Evolutionary conservation across 64 coral and sea anemone species (phyloP), one percentile per base, ranked within the genome.

Genomic region (Montipora capricornis): DNA sequence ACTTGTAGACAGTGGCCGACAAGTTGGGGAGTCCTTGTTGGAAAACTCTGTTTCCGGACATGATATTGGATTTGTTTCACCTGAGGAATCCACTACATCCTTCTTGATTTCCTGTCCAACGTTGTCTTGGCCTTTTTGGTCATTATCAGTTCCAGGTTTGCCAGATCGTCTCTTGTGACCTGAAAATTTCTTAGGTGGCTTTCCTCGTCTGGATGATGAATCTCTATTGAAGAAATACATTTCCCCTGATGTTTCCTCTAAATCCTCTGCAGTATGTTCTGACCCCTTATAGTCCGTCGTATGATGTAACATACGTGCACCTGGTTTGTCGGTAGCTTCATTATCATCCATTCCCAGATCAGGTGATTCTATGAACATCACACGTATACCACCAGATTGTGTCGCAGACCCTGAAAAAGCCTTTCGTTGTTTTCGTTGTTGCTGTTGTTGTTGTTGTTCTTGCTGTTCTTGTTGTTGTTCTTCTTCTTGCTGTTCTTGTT

Each of bases 1-100:
- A 78, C 92, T 81, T 47, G 62, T 73, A 12, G 82, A 80, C 45
- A 62, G 88, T 55, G 84, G 92, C 11, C 83, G 76, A 50, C 75
- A 73, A 66, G 8, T 60, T 20, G 59, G 53, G 13, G 75, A 77
- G 24, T 89, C 44, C 61, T 77, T 86, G 45, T 86, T 50, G 19
- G 45, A 86, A 10, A 50, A 50, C 8, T 19, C 1, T 20, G 68
- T 50, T 24, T 49, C 37, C 37, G 37, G 59, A 6, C 71, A 45
- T 13, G 46, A 8, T 20, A 12, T 45, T 50, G 16, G 47, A 44
- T 16, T 15, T 22, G 12, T 11, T 64, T 92, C 73, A 2, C 29
- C 57, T 37, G 16, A 47, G 0, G 15, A 29, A 10, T 68, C 7
- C 4, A 3, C 20, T 73, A 68, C 22, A 53, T 74, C 14, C 69